Percentiles rank a stretch among this genome's conserved stretches.
These are phyloP conservation scores for Python bivittatus DNA, from an alignment of 2,113 vertebrate species.

Conservation along the genomic window DNA sequence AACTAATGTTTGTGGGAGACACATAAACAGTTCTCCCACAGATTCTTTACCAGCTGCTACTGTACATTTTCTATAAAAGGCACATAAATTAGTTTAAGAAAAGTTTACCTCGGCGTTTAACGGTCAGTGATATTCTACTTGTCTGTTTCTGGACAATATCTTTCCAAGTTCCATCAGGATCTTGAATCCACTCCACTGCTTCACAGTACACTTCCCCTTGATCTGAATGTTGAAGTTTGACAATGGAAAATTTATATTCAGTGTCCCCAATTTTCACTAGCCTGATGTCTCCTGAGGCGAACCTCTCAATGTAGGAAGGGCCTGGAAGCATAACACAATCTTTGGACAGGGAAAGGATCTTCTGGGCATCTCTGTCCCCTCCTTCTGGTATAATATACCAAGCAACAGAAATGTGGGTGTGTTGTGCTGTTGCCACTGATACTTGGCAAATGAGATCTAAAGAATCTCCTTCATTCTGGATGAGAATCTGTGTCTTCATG, in stretches of 20 bases:
- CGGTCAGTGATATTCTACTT: conserved; percentile 4
- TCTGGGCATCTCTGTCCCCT: not conserved
- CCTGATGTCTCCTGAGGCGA: conserved; percentile 67
- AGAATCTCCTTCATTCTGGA: conserved; percentile 68
- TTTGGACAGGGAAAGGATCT: conserved; percentile 82
- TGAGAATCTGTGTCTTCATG: conserved; percentile 62
- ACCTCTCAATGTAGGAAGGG: conserved; percentile 72
- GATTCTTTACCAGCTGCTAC: not conserved
- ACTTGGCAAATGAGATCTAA: conserved; percentile 81
- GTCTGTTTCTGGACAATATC: conserved; percentile 74
- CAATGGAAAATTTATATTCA: conserved; percentile 75
- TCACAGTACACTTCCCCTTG: conserved; percentile 82
- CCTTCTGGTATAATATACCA: conserved; percentile 75
- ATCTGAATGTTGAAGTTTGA: conserved; percentile 71
- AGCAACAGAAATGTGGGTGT: conserved; percentile 87
- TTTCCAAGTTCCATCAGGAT: conserved; percentile 85
- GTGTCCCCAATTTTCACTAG: conserved; percentile 79
- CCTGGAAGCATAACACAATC: conserved; percentile 82
- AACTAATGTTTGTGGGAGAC: not conserved
- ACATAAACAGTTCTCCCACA: not conserved
- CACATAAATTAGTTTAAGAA: not conserved
- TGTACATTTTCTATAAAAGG: not conserved
- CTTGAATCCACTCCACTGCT: conserved; percentile 87
- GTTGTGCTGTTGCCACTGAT: conserved; percentile 83
- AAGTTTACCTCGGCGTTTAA: conserved; percentile 62